Percentiles rank a stretch among this genome's conserved stretches.
Evolutionary conservation across 1,140 invertebrate species (phyloP).

Genomic region (Drosophila athabasca): DNA sequence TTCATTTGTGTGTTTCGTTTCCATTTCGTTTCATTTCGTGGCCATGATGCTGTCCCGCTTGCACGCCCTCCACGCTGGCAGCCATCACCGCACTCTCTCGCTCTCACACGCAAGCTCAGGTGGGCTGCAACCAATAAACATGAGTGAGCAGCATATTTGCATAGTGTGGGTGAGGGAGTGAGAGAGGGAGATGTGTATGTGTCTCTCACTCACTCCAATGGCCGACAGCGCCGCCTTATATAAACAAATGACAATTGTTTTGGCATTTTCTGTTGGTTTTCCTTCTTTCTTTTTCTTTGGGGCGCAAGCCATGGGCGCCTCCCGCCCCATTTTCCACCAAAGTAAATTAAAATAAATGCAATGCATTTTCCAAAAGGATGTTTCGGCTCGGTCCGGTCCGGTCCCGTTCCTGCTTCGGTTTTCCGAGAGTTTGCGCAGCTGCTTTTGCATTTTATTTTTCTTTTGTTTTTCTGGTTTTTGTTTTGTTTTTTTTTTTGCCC

Average conservation of each 20-base stretch:
- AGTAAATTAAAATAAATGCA: constrained; percentile 82
- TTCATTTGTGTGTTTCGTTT: no score
- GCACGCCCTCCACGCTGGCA: constrained; percentile 16
- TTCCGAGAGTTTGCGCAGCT: constrained; percentile 71
- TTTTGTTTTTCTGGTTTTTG: constrained; percentile 36
- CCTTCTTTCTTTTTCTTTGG: constrained; percentile 38
- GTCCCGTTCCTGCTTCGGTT: constrained; percentile 9
- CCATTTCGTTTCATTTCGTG: no score
- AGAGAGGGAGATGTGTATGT: constrained; percentile 39
- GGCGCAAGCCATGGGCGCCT: background rate
- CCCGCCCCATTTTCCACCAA: constrained; percentile 28
- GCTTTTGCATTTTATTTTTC: constrained; percentile 50
- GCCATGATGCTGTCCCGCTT: constrained; percentile 26
- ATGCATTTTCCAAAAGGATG: constrained; percentile 47
- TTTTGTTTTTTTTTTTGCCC: constrained; percentile 5
- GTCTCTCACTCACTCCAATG: constrained; percentile 63
- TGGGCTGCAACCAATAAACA: constrained; percentile 83
- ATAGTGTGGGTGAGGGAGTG: constrained; percentile 47
- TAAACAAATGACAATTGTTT: constrained; percentile 83
- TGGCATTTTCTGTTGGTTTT: constrained; percentile 70
- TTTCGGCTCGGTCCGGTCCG: constrained; percentile 13
- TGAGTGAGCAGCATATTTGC: constrained; percentile 78
- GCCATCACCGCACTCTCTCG: constrained; percentile 13
- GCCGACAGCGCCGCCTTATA: constrained; percentile 65
- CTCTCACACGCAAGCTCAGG: constrained; percentile 45